Evolutionary conservation across 2,797 vertebrate species (phyloP).

Genomic region (Lateolabrax maculatus): DNA sequence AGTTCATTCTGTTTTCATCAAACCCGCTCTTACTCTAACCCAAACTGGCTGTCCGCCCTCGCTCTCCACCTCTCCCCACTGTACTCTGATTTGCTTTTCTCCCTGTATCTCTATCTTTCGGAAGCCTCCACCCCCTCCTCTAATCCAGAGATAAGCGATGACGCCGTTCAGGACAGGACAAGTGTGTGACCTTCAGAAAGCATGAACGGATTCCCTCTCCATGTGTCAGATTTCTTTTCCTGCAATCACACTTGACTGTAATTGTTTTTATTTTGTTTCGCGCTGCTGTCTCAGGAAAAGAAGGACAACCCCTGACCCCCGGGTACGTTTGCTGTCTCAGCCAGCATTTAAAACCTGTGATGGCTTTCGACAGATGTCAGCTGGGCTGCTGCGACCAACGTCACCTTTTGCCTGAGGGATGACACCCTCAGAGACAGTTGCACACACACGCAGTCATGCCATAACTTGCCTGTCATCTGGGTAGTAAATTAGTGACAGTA

Average conservation of each 20-base stretch:
- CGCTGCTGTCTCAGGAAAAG: constrained; percentile 32
- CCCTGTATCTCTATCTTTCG: constrained; percentile 40
- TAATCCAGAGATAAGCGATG: constrained; percentile 30
- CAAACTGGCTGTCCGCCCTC: constrained; percentile 49
- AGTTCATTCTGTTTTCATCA: constrained; percentile 51
- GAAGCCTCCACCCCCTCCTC: constrained; percentile 21
- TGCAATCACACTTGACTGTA: constrained; percentile 38
- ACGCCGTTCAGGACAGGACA: constrained; percentile 14
- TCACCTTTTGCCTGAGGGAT: constrained; percentile 71
- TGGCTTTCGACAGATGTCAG: constrained; percentile 72
- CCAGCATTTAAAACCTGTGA: constrained; percentile 58
- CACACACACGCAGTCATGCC: constrained; percentile 26
- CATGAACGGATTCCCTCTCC: constrained; percentile 16
- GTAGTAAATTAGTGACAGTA: constrained; percentile 41
- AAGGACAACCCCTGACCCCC: constrained; percentile 32
- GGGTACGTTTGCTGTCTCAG: constrained; percentile 45
- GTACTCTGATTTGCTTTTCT: constrained; percentile 32
- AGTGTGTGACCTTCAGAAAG: constrained; percentile 51
- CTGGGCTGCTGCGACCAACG: constrained; percentile 50
- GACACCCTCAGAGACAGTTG: constrained; percentile 43
- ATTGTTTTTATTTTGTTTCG: constrained; percentile 46
- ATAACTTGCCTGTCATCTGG: constrained; percentile 45
- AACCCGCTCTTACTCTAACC: constrained; percentile 52
- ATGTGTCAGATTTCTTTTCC: background rate
- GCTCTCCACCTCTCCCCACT: constrained; percentile 14